Evolutionary conservation across 2,113 vertebrate genomes (phyloP).

Genomic region (Saccopteryx leptura): DNA sequence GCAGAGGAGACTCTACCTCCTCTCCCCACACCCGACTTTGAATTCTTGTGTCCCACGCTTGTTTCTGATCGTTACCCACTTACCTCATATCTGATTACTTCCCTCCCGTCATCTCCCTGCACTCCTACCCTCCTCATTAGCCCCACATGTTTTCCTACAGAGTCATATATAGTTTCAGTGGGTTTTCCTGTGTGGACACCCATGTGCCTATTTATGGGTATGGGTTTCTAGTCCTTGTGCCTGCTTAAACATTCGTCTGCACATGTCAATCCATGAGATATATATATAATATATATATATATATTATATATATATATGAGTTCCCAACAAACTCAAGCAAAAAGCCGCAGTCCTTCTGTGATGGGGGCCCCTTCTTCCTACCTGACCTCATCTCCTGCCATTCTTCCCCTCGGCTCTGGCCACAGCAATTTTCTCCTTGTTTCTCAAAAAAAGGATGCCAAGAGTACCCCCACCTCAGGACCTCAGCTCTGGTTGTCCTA

Average conservation of each 20-base stretch:
- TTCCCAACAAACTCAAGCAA: not conserved
- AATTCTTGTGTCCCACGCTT: not conserved
- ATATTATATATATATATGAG: too few relatives aligned
- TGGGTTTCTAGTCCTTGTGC: not conserved
- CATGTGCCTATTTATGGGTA: not conserved
- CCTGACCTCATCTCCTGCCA: too few relatives aligned
- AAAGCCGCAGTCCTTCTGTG: not conserved
- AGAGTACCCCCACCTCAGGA: not conserved
- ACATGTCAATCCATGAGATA: not conserved
- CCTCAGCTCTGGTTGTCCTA: not conserved
- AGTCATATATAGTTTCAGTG: not conserved
- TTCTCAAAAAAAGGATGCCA: not conserved
- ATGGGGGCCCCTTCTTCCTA: not conserved
- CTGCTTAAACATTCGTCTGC: not conserved
- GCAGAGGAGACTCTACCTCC: not conserved
- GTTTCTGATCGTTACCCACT: not conserved
- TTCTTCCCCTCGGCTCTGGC: not conserved
- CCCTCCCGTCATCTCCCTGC: not conserved
- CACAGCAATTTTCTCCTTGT: not conserved
- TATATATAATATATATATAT: too few relatives aligned
- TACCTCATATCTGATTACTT: not conserved
- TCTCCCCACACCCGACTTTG: not conserved
- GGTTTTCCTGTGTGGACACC: not conserved
- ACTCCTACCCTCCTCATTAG: too few relatives aligned
- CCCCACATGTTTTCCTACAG: accelerated